Base-by-base conservation (phyloP, 92 coral and sea anemone species). In the Porites lobata region DNA sequence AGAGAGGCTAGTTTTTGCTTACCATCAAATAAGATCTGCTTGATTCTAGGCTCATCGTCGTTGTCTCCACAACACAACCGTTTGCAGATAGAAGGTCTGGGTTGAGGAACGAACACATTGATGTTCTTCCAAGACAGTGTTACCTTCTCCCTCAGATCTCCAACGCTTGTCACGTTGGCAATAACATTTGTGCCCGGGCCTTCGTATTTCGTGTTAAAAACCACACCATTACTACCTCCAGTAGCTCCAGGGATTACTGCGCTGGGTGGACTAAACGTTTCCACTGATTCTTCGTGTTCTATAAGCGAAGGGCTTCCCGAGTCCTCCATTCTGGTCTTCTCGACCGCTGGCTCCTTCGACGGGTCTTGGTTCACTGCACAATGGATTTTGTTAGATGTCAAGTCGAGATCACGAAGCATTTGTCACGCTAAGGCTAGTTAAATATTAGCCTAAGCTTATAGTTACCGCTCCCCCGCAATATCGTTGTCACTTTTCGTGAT, bases 21-120 rank as follows among this genome's bases (percentile, higher is more conserved):
- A 96, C 99, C 98, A 47, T 95, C 95, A 87, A 89, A 91, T 43
- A 96, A 92, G 76, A 96, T 93, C 84, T 95, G 99, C 71, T 90
- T 93, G 74, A 96, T 89, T 66, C 81, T 82, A 4, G 94, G 96
- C 56, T 86, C 94, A 8, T 82, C 84, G 1, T 75, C 56, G 9
- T 87, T 89, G 10, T 81, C 74, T 64, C 91, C 86, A 77, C 89
- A 72, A 80, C 98, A 92, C 14, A 90, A 87, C 4, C 98, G 92
- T 83, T 76, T 88, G 82, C 96, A 96, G 64, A 93, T 70, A 1
- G 98, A 88, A 19, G 92, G 90, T 47, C 90, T 71, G 18, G 85
- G 90, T 17, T 88, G 69, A 43, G 95, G 84, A 11, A 93, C 98
- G 86, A 96, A 96, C 21, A 96, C 99, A 82, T 96, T 89, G 83